These are phyloP conservation scores for Megastigmus dorsalis DNA, from an alignment of 2,888 invertebrate genomes.

Conservation along the genomic window DNA sequence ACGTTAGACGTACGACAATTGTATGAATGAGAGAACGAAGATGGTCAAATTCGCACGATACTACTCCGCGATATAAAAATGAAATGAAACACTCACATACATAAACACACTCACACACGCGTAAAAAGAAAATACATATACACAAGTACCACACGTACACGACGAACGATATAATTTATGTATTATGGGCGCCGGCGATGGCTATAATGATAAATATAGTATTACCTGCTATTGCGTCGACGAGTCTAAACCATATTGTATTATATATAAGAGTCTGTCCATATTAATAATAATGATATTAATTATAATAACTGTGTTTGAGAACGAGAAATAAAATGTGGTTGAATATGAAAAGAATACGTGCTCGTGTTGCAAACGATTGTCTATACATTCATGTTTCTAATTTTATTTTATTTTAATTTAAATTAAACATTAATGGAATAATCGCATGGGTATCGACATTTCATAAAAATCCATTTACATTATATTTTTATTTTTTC, in stretches of 20 bases:
- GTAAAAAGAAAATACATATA: conserved; percentile 17
- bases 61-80: conserved; percentile 7
- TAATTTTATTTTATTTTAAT: no score
- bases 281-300: conserved; percentile 74
- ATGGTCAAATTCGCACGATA: conserved; percentile 54
- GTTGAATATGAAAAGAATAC: conserved; percentile 72
- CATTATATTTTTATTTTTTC: conserved; percentile 6
- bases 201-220: conserved; percentile 72
- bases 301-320: conserved; percentile 75
- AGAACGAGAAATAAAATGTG: conserved; percentile 75
- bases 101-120: neutral
- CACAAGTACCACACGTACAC: conserved; percentile 38
- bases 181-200: conserved; percentile 67
- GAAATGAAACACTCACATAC: neutral
- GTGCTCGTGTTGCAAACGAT: conserved; percentile 52
- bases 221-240: conserved; percentile 74
- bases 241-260: conserved; percentile 74
- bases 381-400: neutral
- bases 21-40: conserved; percentile 57
- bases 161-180: conserved; percentile 67
- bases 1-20: conserved; percentile 57
- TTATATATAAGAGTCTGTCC: conserved; percentile 75
- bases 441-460: no score
- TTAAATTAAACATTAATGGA: no score
- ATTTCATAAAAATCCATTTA: conserved; percentile 3